phyloP scores from a whole-genome alignment of 2,888 invertebrate species.

The Melinopterus prodromus region DNA sequence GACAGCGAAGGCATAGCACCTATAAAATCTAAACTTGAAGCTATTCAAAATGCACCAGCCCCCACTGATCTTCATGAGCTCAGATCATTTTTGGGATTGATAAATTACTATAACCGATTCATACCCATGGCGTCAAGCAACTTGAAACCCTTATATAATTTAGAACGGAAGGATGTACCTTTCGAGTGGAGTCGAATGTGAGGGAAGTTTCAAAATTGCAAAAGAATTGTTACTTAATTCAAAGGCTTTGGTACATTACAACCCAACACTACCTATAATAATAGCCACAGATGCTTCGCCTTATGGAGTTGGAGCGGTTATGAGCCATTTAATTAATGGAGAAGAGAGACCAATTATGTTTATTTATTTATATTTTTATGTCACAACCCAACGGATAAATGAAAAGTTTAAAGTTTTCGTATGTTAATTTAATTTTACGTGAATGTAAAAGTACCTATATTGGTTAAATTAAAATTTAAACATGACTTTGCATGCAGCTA shows the following conservation, averaged over 20 bases:
- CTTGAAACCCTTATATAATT: conserved; percentile 35
- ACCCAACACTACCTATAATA: conserved; percentile 40
- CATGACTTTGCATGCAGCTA: too few relatives aligned
- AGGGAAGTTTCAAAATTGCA: conserved; percentile 35
- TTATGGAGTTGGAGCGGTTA: conserved; percentile 7
- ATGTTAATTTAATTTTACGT: too few relatives aligned
- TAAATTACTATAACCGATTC: conserved; percentile 41
- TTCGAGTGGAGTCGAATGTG: conserved; percentile 37
- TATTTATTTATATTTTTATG: too few relatives aligned
- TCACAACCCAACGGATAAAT: too few relatives aligned
- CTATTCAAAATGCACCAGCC: conserved; percentile 34
- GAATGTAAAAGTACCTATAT: too few relatives aligned
- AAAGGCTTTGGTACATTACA: conserved; percentile 40
- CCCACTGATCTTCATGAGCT: conserved; percentile 36
- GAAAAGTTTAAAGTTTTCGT: too few relatives aligned
- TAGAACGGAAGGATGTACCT: conserved; percentile 31
- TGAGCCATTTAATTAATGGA: conserved; percentile 37
- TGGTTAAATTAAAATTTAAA: too few relatives aligned
- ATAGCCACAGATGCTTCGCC: conserved; percentile 39
- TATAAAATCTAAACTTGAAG: conserved; percentile 36
- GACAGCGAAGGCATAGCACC: conserved; percentile 49
- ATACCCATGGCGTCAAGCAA: conserved; percentile 37
- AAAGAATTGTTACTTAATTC: conserved; percentile 35
- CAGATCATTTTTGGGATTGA: conserved; percentile 35
- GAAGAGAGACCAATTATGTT: conserved; percentile 45